Percentiles rank a stretch among this genome's conserved stretches.
These are phyloP conservation scores for Lutraria rhynchaena DNA, from an alignment of 1,140 invertebrate species.

Conservation along the genomic window DNA sequence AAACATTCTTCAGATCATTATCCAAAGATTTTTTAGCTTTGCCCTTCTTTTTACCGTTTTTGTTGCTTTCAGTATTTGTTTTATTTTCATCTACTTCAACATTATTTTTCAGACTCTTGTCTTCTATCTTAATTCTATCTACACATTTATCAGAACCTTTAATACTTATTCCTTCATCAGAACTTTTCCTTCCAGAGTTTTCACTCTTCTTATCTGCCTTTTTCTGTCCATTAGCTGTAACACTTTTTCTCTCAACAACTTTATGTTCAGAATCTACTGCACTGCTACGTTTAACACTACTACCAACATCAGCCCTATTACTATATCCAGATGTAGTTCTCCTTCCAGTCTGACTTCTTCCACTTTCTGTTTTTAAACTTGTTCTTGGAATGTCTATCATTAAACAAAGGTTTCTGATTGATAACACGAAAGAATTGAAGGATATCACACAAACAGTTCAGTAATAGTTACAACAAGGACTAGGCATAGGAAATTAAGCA, in stretches of 20 bases:
- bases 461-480: too few species aligned
- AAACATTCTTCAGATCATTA: background rate
- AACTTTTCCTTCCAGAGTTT: background rate
- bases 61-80: background rate
- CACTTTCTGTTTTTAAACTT: constrained; percentile 29
- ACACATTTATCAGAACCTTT: background rate
- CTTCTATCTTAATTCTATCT: background rate
- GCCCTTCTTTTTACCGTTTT: constrained; percentile 28
- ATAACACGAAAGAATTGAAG: background rate
- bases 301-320: background rate
- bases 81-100: constrained; percentile 11
- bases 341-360: background rate
- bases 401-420: constrained; percentile 47
- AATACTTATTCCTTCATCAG: background rate
- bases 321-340: background rate
- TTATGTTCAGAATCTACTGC: background rate
- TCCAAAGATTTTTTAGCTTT: constrained; percentile 10
- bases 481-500: too few species aligned
- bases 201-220: background rate
- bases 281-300: background rate
- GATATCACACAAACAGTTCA: background rate
- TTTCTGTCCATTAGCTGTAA: background rate
- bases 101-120: background rate
- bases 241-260: background rate
- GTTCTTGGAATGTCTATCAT: constrained; percentile 52